A percentile compares a stretch with the other conserved stretches of the same genome.
Evolutionary conservation across 2,888 invertebrate genomes (phyloP).

Genomic region (Drosophila barbarae): DNA sequence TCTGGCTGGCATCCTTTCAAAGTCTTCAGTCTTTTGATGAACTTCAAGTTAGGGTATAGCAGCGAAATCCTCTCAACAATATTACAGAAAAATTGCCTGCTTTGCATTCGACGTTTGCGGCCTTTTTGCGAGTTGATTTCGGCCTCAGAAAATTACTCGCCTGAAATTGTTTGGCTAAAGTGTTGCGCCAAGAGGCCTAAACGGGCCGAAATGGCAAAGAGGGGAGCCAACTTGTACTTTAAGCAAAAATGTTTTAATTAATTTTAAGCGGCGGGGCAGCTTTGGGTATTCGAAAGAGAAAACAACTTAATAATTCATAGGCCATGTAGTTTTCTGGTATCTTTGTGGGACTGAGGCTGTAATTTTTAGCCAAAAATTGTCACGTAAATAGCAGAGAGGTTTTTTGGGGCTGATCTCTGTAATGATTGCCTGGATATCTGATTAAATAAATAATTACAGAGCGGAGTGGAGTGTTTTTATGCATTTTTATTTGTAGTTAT

Average conservation of each 20-base stretch:
- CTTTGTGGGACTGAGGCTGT: neutral
- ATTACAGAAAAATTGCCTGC: conserved; percentile 59
- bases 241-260: conserved; percentile 73
- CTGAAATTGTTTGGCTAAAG: conserved; percentile 58
- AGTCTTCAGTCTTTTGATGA: neutral
- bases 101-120: conserved; percentile 64
- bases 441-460: neutral
- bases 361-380: conserved; percentile 44
- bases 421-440: neutral
- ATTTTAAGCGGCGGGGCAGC: conserved; percentile 46
- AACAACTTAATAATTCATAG: conserved; percentile 71
- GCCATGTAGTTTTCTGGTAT: conserved; percentile 3
- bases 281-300: conserved; percentile 8
- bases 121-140: conserved; percentile 51
- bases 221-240: conserved; percentile 52
- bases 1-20: neutral
- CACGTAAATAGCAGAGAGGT: conserved; percentile 45
- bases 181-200: conserved; percentile 35
- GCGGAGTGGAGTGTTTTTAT: neutral
- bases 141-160: conserved; percentile 56
- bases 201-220: conserved; percentile 46
- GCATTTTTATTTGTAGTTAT: neutral
- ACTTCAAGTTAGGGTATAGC: conserved; percentile 19
- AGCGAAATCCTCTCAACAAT: conserved; percentile 22
- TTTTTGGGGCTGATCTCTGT: conserved; percentile 1